These are phyloP conservation scores for Orius laevigatus DNA, from an alignment of 1,140 invertebrate genomes.

Conservation along the genomic window DNA sequence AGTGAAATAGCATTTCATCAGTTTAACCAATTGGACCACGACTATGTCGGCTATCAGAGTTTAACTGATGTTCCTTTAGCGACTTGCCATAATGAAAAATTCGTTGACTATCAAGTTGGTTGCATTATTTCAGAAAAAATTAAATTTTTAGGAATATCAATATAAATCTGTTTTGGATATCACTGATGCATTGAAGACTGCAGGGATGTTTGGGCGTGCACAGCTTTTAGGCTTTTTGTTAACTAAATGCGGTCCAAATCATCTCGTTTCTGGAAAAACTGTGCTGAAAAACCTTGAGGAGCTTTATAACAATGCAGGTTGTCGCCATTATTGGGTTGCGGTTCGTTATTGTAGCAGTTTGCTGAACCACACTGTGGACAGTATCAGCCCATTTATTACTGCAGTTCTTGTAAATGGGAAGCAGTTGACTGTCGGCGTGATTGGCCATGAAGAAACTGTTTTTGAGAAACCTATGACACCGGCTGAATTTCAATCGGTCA, in stretches of 20 bases:
- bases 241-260: constrained; percentile 65
- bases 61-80: constrained; percentile 89
- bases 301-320: constrained; percentile 75
- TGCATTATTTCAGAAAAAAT: not conserved
- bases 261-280: constrained; percentile 43
- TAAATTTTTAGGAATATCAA: constrained; percentile 30
- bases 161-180: constrained; percentile 53
- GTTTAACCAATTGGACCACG: constrained; percentile 78
- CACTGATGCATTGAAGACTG: constrained; percentile 47
- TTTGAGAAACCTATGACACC: constrained; percentile 96
- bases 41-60: constrained; percentile 88
- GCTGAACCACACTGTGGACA: constrained; percentile 86
- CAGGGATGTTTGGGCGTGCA: constrained; percentile 58
- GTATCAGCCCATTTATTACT: constrained; percentile 95
- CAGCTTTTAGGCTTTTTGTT: constrained; percentile 74
- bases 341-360: constrained; percentile 89
- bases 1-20: constrained; percentile 54
- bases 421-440: constrained; percentile 89
- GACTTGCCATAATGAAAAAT: constrained; percentile 47
- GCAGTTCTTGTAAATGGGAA: constrained; percentile 93
- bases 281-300: constrained; percentile 56
- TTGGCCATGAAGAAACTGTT: constrained; percentile 83
- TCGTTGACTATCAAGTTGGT: not conserved
- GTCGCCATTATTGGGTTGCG: constrained; percentile 78
- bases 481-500: constrained; percentile 70